Percentiles rank a stretch among this genome's conserved stretches.
phyloP scores from a whole-genome alignment of 2,113 vertebrate species.

The Chitala chitala region DNA sequence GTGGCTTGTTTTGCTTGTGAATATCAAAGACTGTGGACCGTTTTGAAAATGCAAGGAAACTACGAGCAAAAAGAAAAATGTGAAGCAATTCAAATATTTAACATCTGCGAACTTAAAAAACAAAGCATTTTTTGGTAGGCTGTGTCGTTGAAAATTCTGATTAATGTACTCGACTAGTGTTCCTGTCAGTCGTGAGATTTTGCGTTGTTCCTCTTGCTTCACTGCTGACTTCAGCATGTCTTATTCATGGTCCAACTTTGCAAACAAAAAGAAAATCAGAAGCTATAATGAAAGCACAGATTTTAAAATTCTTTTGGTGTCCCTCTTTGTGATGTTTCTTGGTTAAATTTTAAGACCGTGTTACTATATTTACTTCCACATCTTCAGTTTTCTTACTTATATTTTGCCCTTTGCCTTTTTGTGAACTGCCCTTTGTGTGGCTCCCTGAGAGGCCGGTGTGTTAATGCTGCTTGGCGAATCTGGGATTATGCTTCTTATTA shows the following conservation, averaged over 20 bases:
- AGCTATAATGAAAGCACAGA: background rate
- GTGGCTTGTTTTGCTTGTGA: background rate
- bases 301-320: background rate
- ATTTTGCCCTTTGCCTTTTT: background rate
- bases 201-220: background rate
- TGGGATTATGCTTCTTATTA: slow-evolving; percentile 28
- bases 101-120: slow-evolving; percentile 4
- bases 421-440: slow-evolving; percentile 27
- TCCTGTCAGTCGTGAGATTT: background rate
- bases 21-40: background rate
- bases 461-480: slow-evolving; percentile 41
- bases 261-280: background rate
- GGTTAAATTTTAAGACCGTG: background rate
- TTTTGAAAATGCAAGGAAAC: background rate
- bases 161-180: background rate
- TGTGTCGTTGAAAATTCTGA: background rate
- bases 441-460: slow-evolving; percentile 35
- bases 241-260: slow-evolving; percentile 13
- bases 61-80: background rate
- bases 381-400: slow-evolving; percentile 31
- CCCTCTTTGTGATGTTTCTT: background rate
- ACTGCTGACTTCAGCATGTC: background rate
- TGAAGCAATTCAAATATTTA: slow-evolving; percentile 17
- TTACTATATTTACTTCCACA: slow-evolving; percentile 3
- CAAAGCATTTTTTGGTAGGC: background rate